These are phyloP conservation scores for Stichopus chloronotus DNA, from an alignment of 35 echinoderm and acorn worm genomes.

Conservation along the genomic window DNA sequence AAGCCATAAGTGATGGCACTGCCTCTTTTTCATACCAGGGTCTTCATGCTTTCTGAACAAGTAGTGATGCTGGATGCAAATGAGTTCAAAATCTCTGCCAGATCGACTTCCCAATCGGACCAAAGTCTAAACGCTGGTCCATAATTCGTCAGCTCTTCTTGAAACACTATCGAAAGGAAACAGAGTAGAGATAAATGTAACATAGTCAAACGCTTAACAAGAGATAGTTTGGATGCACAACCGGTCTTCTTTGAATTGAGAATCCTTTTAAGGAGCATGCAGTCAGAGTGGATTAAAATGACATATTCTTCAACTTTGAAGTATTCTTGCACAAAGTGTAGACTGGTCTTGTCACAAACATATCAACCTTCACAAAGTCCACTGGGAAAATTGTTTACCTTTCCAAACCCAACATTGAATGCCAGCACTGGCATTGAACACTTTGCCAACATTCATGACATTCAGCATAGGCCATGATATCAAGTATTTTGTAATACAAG, in stretches of 20 bases:
- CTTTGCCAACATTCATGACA: too few species aligned
- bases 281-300: background rate
- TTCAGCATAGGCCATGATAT: too few species aligned
- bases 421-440: too few species aligned
- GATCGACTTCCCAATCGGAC: conserved; percentile 83
- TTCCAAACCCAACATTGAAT: too few species aligned
- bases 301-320: background rate
- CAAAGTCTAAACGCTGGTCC: conserved; percentile 81
- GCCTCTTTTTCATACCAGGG: conserved; percentile 59
- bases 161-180: conserved; percentile 55
- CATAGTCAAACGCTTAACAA: background rate
- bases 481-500: too few species aligned
- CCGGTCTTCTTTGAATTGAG: too few species aligned
- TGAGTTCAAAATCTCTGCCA: conserved; percentile 58
- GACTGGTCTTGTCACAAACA: too few species aligned
- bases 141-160: conserved; percentile 46
- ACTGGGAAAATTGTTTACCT: too few species aligned
- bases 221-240: background rate
- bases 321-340: too few species aligned
- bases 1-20: background rate
- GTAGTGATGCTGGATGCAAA: conserved; percentile 71
- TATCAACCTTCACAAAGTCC: too few species aligned
- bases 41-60: conserved; percentile 68
- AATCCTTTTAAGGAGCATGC: too few species aligned
- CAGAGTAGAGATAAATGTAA: background rate